Base-by-base conservation (phyloP, 2,888 invertebrate species). In the Parochlus steinenii region DNA sequence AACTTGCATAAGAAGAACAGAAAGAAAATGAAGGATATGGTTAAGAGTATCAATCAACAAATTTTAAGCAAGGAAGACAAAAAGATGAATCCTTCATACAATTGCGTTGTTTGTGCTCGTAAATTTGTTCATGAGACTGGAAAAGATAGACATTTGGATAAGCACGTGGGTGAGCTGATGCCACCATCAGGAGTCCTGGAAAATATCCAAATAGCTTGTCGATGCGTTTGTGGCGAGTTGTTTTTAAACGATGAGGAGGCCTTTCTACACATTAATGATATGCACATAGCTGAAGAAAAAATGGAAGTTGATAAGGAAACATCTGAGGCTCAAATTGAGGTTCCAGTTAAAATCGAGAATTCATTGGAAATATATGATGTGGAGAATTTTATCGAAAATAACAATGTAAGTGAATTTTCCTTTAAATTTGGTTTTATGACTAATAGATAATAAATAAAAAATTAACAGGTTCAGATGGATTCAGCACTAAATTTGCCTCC, bases 91-190 rank as follows among this genome's bases (percentile, higher is more conserved):
- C 18, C 15, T 11, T 16, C 33, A 33, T 23, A 11, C 7, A 56
- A 56, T 42, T 59, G 58, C 37, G 50, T 45, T 6, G 46, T 57
- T 23, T 59, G 58, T 26, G 54, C 55, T 19, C 50, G 58, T 2
- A 56, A 55, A 39, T 59, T 59, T 42, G 59, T 59, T 0, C 58
- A 58, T 40, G 50, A 52, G 10, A 55, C 59, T 0, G 58, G 58
- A 1, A 33, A 59, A 12, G 43, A 47, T 17, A 52, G 58, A 5
- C 58, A 59, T 41, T 55, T 56, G 55, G 58, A 58, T 36, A 58
- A 55, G 26, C 58, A 59, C 41, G 51, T 55, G 0, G 37, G 56
- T 23, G 57, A 58, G 34, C 39, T 52, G 5, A 53, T 56, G 27
- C 54, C 56, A 1, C 44, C 46, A 2, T 37, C 45, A 12, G 15